Conservation (phyloP, 92 coral and sea anemone genomes). For the Epizoanthus scotinus region DNA sequence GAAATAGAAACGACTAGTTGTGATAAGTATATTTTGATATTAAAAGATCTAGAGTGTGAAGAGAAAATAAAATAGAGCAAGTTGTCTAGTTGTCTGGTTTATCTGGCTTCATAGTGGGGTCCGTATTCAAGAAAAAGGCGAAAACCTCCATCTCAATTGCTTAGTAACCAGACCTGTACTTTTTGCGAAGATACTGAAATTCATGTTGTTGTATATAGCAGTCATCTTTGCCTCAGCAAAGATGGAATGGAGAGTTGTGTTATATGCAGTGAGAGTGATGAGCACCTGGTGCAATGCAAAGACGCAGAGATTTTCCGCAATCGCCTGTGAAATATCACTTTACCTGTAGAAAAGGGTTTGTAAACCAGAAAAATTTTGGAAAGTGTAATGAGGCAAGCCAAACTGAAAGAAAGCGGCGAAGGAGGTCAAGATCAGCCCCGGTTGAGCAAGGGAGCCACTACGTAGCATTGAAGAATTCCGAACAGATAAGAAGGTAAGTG, state of each 20-base stretch:
- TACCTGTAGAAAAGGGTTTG: constrained; percentile 45
- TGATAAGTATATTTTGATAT: constrained; percentile 4
- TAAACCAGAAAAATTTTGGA: constrained; percentile 38
- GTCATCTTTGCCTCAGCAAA: constrained; percentile 18
- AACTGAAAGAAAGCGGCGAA: constrained; percentile 27
- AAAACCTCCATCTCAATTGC: constrained; percentile 11
- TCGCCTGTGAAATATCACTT: constrained; percentile 45
- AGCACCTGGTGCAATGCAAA: constrained; percentile 45
- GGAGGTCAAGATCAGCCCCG: constrained; percentile 37
- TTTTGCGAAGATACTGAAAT: constrained; percentile 22
- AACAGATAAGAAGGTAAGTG: constrained; percentile 38
- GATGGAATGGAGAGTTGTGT: constrained; percentile 39
- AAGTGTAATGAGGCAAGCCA: constrained; percentile 19
- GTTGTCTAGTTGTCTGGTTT: constrained; percentile 7
- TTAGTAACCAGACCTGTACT: constrained; percentile 42
- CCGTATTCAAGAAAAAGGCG: constrained; percentile 7
- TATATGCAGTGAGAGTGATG: constrained; percentile 24
- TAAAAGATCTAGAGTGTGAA: constrained; percentile 11
- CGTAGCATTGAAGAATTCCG: constrained; percentile 42
- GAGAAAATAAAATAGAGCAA: constrained; percentile 7
- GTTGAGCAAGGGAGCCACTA: constrained; percentile 45
- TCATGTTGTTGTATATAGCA: constrained; percentile 21
- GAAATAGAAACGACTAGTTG: neutral
- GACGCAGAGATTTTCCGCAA: constrained; percentile 48
- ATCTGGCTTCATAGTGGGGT: neutral